Evolutionary conservation across 2,888 invertebrate species (phyloP), one percentile per base, ranked within the genome.

Genomic region (Drosophila colorata): DNA sequence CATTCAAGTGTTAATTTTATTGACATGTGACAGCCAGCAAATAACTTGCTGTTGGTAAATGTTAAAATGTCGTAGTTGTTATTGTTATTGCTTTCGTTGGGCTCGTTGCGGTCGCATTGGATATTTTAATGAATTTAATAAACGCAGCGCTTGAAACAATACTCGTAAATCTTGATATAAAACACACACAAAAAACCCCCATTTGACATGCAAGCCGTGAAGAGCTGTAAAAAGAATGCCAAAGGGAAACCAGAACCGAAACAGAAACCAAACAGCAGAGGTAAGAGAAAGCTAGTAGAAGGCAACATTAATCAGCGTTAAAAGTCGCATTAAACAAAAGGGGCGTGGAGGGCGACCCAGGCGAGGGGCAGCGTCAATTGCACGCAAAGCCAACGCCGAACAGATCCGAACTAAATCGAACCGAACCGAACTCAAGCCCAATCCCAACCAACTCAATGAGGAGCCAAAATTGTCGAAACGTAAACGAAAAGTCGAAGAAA

Each of bases 251-350:
- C 60, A 47, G 67, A 63, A 59, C 58, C 37, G 44, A 51, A 46
- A 47, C 37, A 23, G 41, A 44, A 63, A 37, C 25, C 49, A 40
- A 46, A 59, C 33, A 53, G n/a, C 20, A 43, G 31, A 51, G 48
- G 43, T 44, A 61, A 56, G 57, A 52, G 67, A 49, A 61, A 58
- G 44, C 57, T 53, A 60, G 58, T 48, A 47, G 46, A 57, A 61
- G 74, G 74, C 75, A 82, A 69, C 85, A 85, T 85, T 86, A 86
- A 86, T 86, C 88, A 88, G 85, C 88, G 85, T 88, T 86, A 88
- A 86, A 86, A 88, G 85, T 86, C 85, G 87, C 88, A 88, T 88
- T 88, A 82, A 82, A 84, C 78, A 78, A 84, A 87, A 71, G 73
- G 80, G 74, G 87, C 56, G 80, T 68, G 78, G 60, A 11, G 43